Evolutionary conservation across 2,113 vertebrate genomes (phyloP).

Genomic region (Pollachius pollachius): DNA sequence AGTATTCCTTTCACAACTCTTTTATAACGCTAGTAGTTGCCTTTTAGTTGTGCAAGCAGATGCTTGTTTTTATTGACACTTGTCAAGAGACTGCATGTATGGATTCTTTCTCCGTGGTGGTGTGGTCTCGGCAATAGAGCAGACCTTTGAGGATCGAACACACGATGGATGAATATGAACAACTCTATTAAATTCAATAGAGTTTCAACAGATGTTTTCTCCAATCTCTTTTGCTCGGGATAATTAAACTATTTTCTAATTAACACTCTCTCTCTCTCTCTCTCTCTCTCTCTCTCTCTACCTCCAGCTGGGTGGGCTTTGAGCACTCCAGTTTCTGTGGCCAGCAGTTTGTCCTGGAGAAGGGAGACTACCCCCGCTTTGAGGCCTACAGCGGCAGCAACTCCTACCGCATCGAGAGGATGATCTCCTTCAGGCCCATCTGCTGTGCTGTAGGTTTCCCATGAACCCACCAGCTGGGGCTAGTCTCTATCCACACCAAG

Average conservation of each 20-base stretch:
- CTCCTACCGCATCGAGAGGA: conserved; percentile 92
- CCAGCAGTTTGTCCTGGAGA: conserved; percentile 96
- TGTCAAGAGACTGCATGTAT: too few relatives aligned
- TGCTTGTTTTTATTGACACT: too few relatives aligned
- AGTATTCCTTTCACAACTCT: too few relatives aligned
- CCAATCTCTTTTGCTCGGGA: neutral
- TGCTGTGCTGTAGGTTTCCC: conserved; percentile 85
- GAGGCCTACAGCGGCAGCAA: conserved; percentile 96
- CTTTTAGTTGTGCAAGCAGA: too few relatives aligned
- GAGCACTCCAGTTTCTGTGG: conserved; percentile 95
- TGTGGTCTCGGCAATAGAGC: too few relatives aligned
- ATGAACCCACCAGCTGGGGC: neutral
- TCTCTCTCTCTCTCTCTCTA: too few relatives aligned
- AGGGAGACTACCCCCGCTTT: conserved; percentile 94
- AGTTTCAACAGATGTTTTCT: neutral
- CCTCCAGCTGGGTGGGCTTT: conserved; percentile 88
- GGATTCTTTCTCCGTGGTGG: too few relatives aligned
- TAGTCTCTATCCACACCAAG: neutral
- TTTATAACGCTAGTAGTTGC: too few relatives aligned
- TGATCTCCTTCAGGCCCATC: conserved; percentile 97
- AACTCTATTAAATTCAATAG: neutral
- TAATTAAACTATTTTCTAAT: too few relatives aligned
- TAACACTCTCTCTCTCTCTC: neutral
- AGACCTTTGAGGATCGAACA: too few relatives aligned
- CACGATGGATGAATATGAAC: neutral